phyloP scores from a whole-genome alignment of 2,888 invertebrate species.

The Campopleginae sp. region DNA sequence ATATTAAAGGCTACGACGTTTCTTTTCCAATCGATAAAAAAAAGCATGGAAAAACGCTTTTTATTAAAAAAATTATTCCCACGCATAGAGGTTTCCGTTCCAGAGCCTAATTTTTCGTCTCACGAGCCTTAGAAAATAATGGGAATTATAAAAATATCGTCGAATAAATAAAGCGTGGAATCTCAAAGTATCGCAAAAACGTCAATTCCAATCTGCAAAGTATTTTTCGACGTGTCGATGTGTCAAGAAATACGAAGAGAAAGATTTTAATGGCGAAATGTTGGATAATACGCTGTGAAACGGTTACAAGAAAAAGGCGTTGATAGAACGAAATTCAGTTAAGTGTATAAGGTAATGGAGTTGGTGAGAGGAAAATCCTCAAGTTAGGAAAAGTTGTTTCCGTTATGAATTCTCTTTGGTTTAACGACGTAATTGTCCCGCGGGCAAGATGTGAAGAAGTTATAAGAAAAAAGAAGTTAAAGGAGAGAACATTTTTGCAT shows the following conservation, averaged over 20 bases:
- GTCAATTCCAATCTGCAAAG: not conserved
- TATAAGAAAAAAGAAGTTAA: not conserved
- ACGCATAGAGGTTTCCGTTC: not conserved
- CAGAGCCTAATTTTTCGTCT: not conserved
- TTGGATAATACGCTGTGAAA: not conserved
- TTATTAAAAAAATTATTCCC: not conserved
- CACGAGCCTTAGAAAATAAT: not conserved
- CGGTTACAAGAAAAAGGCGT: not conserved
- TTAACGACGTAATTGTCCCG: constrained; percentile 13
- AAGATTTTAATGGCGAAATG: not conserved
- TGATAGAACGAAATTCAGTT: not conserved
- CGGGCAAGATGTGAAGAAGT: not conserved
- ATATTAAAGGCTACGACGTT: not conserved
- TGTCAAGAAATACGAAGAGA: not conserved
- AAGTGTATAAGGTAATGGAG: not conserved
- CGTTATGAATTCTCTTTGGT: not conserved
- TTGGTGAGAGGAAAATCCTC: not conserved
- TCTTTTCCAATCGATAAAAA: not conserved
- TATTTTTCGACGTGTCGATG: not conserved
- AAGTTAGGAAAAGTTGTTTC: not conserved
- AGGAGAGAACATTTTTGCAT: not conserved
- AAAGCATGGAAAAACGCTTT: not conserved
- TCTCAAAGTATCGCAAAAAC: not conserved
- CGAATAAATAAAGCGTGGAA: not conserved
- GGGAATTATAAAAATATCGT: not conserved